phyloP scores from a whole-genome alignment of 2,888 invertebrate species.

The Eupithecia inturbata region DNA sequence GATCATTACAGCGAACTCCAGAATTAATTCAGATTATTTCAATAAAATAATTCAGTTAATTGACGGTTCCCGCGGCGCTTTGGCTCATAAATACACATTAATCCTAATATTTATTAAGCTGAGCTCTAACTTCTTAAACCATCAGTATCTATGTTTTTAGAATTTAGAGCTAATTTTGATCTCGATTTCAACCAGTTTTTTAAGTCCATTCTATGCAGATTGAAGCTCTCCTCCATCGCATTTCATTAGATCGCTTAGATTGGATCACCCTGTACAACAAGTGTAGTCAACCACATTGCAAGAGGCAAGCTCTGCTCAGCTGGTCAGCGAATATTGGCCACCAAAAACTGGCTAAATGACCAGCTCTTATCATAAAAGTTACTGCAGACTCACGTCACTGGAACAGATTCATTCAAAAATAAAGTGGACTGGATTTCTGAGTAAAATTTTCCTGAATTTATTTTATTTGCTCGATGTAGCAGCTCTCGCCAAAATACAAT shows the following conservation, averaged over 20 bases:
- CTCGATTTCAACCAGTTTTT: no score
- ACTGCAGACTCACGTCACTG: slow-evolving; percentile 25
- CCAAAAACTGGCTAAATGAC: slow-evolving; percentile 40
- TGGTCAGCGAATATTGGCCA: slow-evolving; percentile 38
- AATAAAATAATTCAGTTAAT: background rate
- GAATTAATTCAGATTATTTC: background rate
- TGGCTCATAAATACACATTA: background rate
- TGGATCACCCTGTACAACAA: background rate
- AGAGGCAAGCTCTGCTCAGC: slow-evolving; percentile 37
- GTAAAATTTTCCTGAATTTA: background rate
- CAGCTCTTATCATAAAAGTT: slow-evolving; percentile 37
- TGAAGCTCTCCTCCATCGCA: background rate
- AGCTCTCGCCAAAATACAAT: background rate
- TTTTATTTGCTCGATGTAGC: slow-evolving; percentile 6
- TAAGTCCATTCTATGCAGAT: no score
- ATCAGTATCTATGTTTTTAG: no score
- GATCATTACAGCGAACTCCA: background rate
- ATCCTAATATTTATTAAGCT: no score
- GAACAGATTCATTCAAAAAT: slow-evolving; percentile 32
- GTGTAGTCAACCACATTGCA: slow-evolving; percentile 11
- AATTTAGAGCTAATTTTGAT: no score
- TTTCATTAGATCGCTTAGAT: background rate
- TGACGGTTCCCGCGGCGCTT: background rate
- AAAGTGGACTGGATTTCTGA: slow-evolving; percentile 13
- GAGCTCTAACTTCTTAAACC: no score